Evolutionary conservation across 2,797 vertebrate genomes (phyloP), one percentile per base, ranked within the genome.

Genomic region (Gymnothorax reevesii): DNA sequence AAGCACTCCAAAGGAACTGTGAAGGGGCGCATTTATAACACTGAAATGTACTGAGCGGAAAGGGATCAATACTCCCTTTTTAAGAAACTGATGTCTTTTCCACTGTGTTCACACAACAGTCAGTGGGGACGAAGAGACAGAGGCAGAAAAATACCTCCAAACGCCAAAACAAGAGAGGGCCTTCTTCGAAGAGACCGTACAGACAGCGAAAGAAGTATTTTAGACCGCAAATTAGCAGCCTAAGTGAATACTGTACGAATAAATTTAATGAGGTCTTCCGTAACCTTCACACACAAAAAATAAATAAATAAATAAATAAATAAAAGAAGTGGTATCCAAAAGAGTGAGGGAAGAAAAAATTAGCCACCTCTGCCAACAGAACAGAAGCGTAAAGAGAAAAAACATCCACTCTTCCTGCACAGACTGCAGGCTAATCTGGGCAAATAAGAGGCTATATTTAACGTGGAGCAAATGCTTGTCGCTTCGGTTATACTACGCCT

Each of bases 1-100:
- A 79, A 86, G 88, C 75, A 54, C 62, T 86, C 49, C 42, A 0
- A 33, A 80, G 49, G 49, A 85, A 84, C 80, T 71, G 71, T 54
- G 60, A 85, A 60, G 73, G 49, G 85, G 54, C 42, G 87, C 82
- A 86, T 90, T 89, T 88, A 42, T 42, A 86, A 88, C 60, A 87
- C 80, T 66, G 85, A 71, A 83, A 83, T 52, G 10, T 87, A 88
- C 82, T 82, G 66, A 22, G 55, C 49, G 17, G 13, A 60, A 22
- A 73, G 57, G 20, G 57, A 91, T 90, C 88, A 33, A 91, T 92
- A 88, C n/a, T 66, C 8, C 22, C 49, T 15, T 75, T 10, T 22
- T 49, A 79, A 69, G 83, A 17, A 82, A 87, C 49, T 12, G 60
- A 86, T 80, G 83, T 60, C 25, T 57, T 83, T 25, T 75, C 9